Percentiles rank a stretch among this genome's conserved stretches.
Evolutionary conservation across 2,797 vertebrate species (phyloP).

Genomic region (Synanceia verrucosa): DNA sequence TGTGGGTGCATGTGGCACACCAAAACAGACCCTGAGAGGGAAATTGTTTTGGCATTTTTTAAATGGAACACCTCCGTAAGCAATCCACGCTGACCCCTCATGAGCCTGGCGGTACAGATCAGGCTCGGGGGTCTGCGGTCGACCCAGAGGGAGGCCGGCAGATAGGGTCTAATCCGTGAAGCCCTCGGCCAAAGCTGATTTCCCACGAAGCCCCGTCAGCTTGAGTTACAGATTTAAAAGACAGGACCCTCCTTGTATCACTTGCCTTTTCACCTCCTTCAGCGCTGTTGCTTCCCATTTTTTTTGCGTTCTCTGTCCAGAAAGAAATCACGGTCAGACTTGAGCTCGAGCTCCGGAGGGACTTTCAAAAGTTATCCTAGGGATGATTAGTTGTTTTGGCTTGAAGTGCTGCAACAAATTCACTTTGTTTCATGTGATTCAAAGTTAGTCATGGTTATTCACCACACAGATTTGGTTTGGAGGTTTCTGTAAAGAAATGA

Average conservation of each 20-base stretch:
- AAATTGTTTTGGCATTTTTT: constrained; percentile 79
- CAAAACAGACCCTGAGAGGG: constrained; percentile 57
- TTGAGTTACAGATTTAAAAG: constrained; percentile 76
- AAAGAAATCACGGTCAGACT: constrained; percentile 49
- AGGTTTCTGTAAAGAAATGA: no score
- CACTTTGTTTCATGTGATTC: neutral
- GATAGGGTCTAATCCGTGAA: constrained; percentile 70
- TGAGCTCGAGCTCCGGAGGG: constrained; percentile 21
- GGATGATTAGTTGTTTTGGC: neutral
- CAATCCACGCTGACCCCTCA: constrained; percentile 66
- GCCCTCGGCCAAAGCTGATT: constrained; percentile 68
- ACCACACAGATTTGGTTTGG: no score
- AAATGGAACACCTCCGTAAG: constrained; percentile 83
- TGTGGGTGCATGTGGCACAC: constrained; percentile 59
- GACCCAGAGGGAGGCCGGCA: constrained; percentile 46
- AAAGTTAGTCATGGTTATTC: neutral
- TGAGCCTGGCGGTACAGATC: constrained; percentile 6
- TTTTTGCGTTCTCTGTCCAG: constrained; percentile 56
- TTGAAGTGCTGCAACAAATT: neutral
- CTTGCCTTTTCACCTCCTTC: constrained; percentile 63
- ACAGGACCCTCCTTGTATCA: constrained; percentile 68
- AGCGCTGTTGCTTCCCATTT: constrained; percentile 38
- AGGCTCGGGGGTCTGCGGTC: constrained; percentile 52
- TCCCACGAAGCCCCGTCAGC: constrained; percentile 72
- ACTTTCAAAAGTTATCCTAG: constrained; percentile 16